phyloP scores from a whole-genome alignment of 2,113 vertebrate species.

The Hymenochirus boettgeri region DNA sequence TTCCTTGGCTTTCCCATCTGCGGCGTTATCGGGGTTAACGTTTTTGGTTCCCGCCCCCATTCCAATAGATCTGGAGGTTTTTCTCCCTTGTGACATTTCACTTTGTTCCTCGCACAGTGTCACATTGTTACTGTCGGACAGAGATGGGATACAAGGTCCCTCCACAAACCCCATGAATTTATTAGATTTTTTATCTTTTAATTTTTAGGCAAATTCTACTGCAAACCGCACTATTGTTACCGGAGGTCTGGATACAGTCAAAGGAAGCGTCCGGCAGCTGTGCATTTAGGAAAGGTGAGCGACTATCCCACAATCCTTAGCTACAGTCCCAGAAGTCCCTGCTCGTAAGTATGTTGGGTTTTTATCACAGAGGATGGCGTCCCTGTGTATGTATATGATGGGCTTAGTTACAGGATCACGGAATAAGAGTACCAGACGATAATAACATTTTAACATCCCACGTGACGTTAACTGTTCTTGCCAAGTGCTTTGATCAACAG shows the following conservation, averaged over 20 bases:
- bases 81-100: constrained; percentile 58
- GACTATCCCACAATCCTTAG: no score
- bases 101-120: constrained; percentile 71
- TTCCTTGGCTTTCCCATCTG: no score
- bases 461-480: no score
- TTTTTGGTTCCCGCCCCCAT: constrained; percentile 36
- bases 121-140: constrained; percentile 64
- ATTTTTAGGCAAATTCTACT: constrained; percentile 93
- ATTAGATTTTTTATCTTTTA: constrained; percentile 20
- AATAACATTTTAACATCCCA: no score
- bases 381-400: no score
- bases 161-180: background rate
- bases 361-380: no score
- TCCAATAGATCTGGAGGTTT: constrained; percentile 56
- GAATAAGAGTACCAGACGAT: no score
- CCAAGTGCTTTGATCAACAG: no score
- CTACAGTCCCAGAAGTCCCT: no score
- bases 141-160: no score
- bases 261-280: constrained; percentile 84
- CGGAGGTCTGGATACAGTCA: constrained; percentile 86
- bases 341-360: no score
- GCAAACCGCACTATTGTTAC: constrained; percentile 96
- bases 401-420: no score
- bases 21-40: constrained; percentile 9
- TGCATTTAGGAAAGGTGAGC: constrained; percentile 76